These are phyloP conservation scores for Upupa epops DNA, from an alignment of 2,113 vertebrate genomes.

Conservation along the genomic window DNA sequence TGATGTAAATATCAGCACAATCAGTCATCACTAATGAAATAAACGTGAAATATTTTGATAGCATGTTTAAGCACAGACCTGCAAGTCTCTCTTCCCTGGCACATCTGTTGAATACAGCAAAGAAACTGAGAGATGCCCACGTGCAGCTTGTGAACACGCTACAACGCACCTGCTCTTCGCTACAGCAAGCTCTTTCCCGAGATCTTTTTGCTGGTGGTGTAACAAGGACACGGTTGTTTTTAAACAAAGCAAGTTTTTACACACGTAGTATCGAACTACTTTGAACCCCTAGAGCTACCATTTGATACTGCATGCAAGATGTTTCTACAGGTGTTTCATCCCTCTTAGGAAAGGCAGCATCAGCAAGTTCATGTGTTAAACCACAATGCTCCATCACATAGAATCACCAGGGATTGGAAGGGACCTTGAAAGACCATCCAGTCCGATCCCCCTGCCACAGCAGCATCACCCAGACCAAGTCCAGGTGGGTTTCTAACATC, in stretches of 20 bases:
- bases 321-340: not conserved
- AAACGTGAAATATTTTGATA: not conserved
- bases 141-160: not conserved
- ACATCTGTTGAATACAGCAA: not conserved
- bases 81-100: not conserved
- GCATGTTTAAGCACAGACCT: not conserved
- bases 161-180: not conserved
- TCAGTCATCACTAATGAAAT: not conserved
- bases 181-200: not conserved
- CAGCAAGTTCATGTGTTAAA: not conserved
- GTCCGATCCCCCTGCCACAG: too few species aligned
- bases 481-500: too few species aligned
- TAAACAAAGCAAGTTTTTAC: not conserved
- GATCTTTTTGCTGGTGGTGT: not conserved
- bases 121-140: not conserved
- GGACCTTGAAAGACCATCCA: too few species aligned
- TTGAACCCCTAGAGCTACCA: not conserved
- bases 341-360: not conserved
- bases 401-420: too few species aligned
- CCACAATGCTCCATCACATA: not conserved
- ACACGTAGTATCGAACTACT: not conserved
- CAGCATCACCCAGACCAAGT: too few species aligned
- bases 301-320: not conserved
- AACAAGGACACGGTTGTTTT: not conserved
- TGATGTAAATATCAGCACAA: not conserved